Conservation (phyloP, 2,797 vertebrate genomes). For the Diceros bicornis region DNA sequence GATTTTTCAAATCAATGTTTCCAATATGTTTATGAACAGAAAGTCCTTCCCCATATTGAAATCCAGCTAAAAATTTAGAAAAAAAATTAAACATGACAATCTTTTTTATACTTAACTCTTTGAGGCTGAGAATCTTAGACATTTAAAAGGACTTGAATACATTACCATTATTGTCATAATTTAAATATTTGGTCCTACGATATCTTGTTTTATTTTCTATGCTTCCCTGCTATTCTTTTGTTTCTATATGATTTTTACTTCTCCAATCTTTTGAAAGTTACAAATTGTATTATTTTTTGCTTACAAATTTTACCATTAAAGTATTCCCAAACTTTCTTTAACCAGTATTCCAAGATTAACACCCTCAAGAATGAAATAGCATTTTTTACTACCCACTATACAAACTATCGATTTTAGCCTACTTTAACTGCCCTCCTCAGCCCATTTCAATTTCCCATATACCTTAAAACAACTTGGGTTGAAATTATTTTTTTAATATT, state of each 20-base stretch:
- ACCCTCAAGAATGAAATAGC: neutral
- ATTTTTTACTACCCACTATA: neutral
- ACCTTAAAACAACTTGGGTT: neutral
- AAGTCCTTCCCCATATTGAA: neutral
- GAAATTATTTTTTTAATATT: neutral
- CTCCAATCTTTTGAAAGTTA: neutral
- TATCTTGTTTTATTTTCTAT: neutral
- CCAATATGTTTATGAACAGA: neutral
- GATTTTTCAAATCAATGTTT: neutral
- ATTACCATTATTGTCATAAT: neutral
- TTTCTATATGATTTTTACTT: neutral
- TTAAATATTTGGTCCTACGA: neutral
- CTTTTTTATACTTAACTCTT: neutral
- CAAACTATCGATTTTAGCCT: neutral
- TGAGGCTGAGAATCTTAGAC: neutral
- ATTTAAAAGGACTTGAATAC: neutral
- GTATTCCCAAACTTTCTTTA: neutral
- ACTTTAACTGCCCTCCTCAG: neutral
- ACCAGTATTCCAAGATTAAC: neutral
- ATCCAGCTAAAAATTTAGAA: neutral
- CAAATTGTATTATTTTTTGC: neutral
- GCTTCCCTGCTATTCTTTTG: neutral
- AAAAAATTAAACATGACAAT: neutral
- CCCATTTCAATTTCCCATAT: neutral
- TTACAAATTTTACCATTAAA: neutral